Evolutionary conservation across 1,140 invertebrate genomes (phyloP), one percentile per base, ranked within the genome.

Genomic region (Calephelis nemesis): DNA sequence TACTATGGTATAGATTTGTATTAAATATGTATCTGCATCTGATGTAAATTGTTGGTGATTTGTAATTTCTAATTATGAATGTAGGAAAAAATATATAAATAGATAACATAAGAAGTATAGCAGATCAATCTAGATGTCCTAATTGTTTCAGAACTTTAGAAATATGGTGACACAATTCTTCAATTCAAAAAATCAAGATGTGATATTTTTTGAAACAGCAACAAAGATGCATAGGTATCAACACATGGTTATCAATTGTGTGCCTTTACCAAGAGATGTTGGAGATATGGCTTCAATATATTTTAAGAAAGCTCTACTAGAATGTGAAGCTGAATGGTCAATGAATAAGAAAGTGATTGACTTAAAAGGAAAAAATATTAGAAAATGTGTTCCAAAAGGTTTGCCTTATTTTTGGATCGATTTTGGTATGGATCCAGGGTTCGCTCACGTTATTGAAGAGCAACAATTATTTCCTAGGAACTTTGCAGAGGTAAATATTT

Each of bases 391-490:
- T 68, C 98, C 98, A 8, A 98, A 98, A 92, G 98, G 97, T 6
- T 94, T 99, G 65, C 96, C 98, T 1, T 99, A 99, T 87, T 98
- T 99, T 90, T 94, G 94, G 92, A 96, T 99, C 1, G 95, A 98
- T 88, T 99, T 99, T 94, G 98, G 97, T 42, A 94, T 95, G 89
- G 94, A 97, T 63, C 93, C 94, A 50, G 98, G 98, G 4, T 99
- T 96, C 92, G 98, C 97, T 68, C 98, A 99, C 92, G 96, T 99
- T 0, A 98, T 99, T 80, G 98, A 99, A 92, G 97, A 99, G 92
- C 96, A 98, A 85, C 92, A 95, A 68, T 81, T 94, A 45, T 99
- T 99, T 92, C 96, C 98, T 0, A 91, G 82, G 58, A 97, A 97
- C 92, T 99, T 99, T 95, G 98, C 97, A 49, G 95, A 97, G 93